Evolutionary conservation across 2,888 invertebrate genomes (phyloP).

Genomic region (Caenorhabditis doughertyi): DNA sequence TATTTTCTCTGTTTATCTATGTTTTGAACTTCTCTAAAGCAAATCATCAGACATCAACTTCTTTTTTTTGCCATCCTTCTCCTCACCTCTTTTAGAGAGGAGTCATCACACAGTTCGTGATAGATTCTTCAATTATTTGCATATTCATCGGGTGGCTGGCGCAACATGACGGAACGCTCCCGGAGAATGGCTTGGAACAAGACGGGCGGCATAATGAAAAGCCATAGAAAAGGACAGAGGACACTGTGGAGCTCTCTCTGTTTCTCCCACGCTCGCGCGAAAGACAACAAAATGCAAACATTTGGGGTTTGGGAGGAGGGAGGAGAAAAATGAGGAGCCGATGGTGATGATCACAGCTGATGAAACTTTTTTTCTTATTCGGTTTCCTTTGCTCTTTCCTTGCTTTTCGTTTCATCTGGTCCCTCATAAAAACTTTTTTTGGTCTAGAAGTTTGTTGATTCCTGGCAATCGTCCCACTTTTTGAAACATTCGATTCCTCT

Average conservation of each 20-base stretch:
- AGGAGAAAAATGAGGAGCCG: slow-evolving; percentile 25
- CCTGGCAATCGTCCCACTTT: not conserved
- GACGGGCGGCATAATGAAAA: slow-evolving; percentile 58
- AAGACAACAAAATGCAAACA: slow-evolving; percentile 58
- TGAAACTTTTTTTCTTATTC: slow-evolving; percentile 30
- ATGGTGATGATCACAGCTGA: slow-evolving; percentile 53
- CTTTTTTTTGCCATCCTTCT: slow-evolving; percentile 20
- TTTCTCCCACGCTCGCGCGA: slow-evolving; percentile 37
- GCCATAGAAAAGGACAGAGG: slow-evolving; percentile 12
- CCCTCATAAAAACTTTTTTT: slow-evolving; percentile 47
- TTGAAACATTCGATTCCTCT: not conserved
- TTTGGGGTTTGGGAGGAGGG: not conserved
- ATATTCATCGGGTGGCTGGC: slow-evolving; percentile 58
- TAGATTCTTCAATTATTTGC: slow-evolving; percentile 51
- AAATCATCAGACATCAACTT: slow-evolving; percentile 15
- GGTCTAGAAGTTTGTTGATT: slow-evolving; percentile 3
- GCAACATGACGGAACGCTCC: slow-evolving; percentile 34
- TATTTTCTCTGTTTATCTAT: slow-evolving; percentile 16
- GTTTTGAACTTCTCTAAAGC: slow-evolving; percentile 7
- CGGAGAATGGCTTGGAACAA: slow-evolving; percentile 14
- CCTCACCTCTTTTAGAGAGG: slow-evolving; percentile 3
- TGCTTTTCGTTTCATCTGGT: slow-evolving; percentile 36
- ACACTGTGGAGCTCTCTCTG: slow-evolving; percentile 18
- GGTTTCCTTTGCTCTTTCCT: slow-evolving; percentile 7
- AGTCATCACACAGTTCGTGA: slow-evolving; percentile 50